Percentiles rank a stretch among this genome's conserved stretches.
Evolutionary conservation across 2,797 vertebrate genomes (phyloP).

Genomic region (Anguilla marmorata): DNA sequence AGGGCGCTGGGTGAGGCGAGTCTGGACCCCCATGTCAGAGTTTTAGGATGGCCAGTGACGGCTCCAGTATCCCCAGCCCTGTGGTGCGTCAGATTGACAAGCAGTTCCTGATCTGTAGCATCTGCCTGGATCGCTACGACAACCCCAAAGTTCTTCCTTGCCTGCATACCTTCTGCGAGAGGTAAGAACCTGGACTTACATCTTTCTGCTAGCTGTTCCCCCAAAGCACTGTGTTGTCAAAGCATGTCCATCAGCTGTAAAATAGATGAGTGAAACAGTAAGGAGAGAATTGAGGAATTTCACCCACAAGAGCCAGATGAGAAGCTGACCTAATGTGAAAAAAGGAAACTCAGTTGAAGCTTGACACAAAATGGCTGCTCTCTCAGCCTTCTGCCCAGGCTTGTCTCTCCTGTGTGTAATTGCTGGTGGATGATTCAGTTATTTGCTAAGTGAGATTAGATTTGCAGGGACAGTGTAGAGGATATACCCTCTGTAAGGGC

Average conservation of each 20-base stretch:
- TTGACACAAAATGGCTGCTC: constrained; percentile 18
- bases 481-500: neutral
- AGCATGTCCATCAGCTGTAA: neutral
- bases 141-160: constrained; percentile 98
- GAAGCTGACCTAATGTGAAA: neutral
- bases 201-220: neutral
- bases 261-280: neutral
- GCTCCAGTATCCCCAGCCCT: constrained; percentile 89
- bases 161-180: constrained; percentile 98
- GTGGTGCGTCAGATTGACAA: constrained; percentile 99
- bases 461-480: neutral
- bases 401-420: neutral
- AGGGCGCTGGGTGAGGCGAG: constrained; percentile 81
- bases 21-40: constrained; percentile 78
- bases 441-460: neutral
- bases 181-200: constrained; percentile 71
- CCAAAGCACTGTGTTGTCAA: neutral
- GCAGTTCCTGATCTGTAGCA: constrained; percentile 99
- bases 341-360: neutral
- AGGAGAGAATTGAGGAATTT: neutral
- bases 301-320: neutral
- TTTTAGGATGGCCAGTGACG: constrained; percentile 98
- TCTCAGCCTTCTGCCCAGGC: neutral
- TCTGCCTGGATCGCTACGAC: constrained; percentile 98
- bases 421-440: constrained; percentile 21